Conservation (phyloP, 2,888 invertebrate genomes). For the Nezara viridula region DNA sequence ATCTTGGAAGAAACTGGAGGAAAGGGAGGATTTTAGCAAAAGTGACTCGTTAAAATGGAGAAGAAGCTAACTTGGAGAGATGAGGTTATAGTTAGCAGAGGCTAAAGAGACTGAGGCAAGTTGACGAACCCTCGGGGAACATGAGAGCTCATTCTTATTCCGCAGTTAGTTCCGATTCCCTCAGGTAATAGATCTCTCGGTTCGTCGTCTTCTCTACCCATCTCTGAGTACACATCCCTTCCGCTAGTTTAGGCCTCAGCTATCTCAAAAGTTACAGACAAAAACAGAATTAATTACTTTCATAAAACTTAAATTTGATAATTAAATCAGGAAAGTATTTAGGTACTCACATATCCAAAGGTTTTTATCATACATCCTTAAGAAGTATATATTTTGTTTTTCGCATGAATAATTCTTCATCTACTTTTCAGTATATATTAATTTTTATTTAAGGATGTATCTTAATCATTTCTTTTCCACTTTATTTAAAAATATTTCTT, state of each 20-base stretch:
- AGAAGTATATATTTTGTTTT: too few relatives aligned
- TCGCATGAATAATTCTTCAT: too few relatives aligned
- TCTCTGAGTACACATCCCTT: background rate
- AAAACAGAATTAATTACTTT: background rate
- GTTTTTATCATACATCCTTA: too few relatives aligned
- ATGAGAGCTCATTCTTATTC: conserved; percentile 18
- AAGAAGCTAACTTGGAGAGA: background rate
- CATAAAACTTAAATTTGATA: background rate
- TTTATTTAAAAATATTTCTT: too few relatives aligned
- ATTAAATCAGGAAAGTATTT: too few relatives aligned
- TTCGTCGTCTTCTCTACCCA: background rate
- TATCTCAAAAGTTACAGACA: background rate
- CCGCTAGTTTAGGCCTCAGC: background rate
- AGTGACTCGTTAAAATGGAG: background rate
- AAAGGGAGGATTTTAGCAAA: background rate
- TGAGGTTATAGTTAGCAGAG: background rate
- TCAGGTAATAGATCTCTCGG: background rate
- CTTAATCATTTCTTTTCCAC: too few relatives aligned
- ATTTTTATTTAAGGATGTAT: too few relatives aligned
- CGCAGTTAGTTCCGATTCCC: conserved; percentile 23
- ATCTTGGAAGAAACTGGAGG: background rate
- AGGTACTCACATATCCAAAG: too few relatives aligned
- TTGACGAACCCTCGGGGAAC: conserved; percentile 17
- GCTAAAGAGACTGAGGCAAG: conserved; percentile 16
- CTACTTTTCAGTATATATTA: too few relatives aligned